Base-by-base conservation (phyloP, 2,888 invertebrate species). In the Petrophora chlorosata region DNA sequence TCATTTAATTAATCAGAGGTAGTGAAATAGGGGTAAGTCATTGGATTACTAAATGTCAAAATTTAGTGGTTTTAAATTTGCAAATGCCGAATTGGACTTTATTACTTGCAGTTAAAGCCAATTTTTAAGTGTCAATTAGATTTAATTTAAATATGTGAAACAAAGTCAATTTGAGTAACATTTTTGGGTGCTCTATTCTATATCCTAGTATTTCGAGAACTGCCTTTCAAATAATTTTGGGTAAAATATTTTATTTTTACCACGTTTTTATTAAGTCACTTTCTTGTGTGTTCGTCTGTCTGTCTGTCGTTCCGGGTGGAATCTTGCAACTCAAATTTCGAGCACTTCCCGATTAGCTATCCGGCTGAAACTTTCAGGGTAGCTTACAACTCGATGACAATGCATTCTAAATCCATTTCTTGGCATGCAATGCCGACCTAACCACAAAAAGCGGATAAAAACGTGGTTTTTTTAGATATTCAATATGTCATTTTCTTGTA, bases 31-130 rank as follows among this genome's bases (percentile, higher is more conserved):
- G 3, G 36, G 9, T n/a, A 15, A 28, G 14, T 25, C 25, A 22
- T 34, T 23, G 33, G 46, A 9, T 9, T 16, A 17, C 46, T 45
- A 54, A 63, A 63, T 62, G 70, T 60, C 57, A 46, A 44, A 61
- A 65, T 60, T 59, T 56, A 53, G 49, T 60, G 46, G 25, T 35
- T 36, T 41, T 49, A 54, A 45, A 26, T 9, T 39, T 33, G 42
- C 14, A 26, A 47, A 30, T 28, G 48, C 42, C 42, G 14, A 36
- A 42, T 26, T 42, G 26, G 32, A 12, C 25, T 34, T 47, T 40
- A 40, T 34, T n/a, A 16, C 2, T 26, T 19, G 23, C 41, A 3
- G 14, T 41, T 19, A 36, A 47, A 48, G 48, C 42, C 48, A 16
- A 41, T 38, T 41, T 14, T 48, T 36, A 48, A 28, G 36, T 47